A percentile compares a stretch with the other conserved stretches of the same genome.
Evolutionary conservation across 2,888 invertebrate species (phyloP).

Genomic region (Troides oblongomaculatus): DNA sequence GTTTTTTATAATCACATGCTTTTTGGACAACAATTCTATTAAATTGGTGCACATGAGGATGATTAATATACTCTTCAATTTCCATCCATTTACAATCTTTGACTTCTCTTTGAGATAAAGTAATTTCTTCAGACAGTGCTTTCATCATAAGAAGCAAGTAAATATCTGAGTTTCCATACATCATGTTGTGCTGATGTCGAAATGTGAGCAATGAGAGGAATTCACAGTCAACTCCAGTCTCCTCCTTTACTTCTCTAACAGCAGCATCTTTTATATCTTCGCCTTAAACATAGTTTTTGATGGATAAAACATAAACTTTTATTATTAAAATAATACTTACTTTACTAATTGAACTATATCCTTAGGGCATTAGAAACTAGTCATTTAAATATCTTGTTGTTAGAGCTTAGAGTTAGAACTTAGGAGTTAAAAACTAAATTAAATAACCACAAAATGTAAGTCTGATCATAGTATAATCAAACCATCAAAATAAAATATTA

Average conservation of each 20-base stretch:
- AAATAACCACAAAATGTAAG: too few species aligned
- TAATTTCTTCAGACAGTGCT: slow-evolving; percentile 82
- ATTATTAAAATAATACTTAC: too few species aligned
- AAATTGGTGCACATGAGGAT: slow-evolving; percentile 86
- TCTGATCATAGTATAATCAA: too few species aligned
- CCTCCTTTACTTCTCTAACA: slow-evolving; percentile 92
- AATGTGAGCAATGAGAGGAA: slow-evolving; percentile 88
- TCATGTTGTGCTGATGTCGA: slow-evolving; percentile 87
- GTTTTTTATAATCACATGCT: slow-evolving; percentile 82
- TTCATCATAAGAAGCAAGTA: slow-evolving; percentile 88
- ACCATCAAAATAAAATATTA: too few species aligned
- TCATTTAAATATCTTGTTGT: too few species aligned
- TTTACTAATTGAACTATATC: too few species aligned
- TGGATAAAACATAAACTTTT: too few species aligned
- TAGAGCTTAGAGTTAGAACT: too few species aligned
- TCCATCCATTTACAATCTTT: slow-evolving; percentile 91
- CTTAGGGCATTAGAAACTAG: too few species aligned
- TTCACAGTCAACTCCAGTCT: slow-evolving; percentile 89
- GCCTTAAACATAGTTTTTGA: slow-evolving; percentile 64
- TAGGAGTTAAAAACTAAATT: too few species aligned
- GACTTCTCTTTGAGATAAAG: slow-evolving; percentile 88
- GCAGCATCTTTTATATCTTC: slow-evolving; percentile 92
- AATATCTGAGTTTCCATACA: slow-evolving; percentile 92
- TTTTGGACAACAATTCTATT: slow-evolving; percentile 84
- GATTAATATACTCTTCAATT: slow-evolving; percentile 84